These are phyloP conservation scores for Acrobasis repandana DNA, from an alignment of 2,888 invertebrate genomes.

Conservation along the genomic window DNA sequence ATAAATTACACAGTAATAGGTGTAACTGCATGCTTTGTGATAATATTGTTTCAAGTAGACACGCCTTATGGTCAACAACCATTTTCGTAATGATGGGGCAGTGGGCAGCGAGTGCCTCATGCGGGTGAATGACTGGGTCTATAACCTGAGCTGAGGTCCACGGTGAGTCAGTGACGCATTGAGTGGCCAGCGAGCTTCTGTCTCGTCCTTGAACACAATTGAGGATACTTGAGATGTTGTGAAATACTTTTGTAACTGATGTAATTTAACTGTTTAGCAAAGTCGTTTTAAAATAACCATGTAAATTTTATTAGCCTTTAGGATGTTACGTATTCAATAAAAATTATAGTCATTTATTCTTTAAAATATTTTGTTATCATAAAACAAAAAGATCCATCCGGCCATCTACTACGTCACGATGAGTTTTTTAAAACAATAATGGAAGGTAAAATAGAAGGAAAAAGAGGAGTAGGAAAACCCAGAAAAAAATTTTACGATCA, in stretches of 20 bases:
- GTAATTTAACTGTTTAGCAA: background rate
- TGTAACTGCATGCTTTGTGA: background rate
- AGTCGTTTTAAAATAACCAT: too few relatives aligned
- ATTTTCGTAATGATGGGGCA: constrained; percentile 32
- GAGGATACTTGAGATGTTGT: constrained; percentile 27
- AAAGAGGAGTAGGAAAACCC: too few relatives aligned
- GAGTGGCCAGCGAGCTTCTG: constrained; percentile 39
- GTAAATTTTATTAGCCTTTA: too few relatives aligned
- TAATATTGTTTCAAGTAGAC: background rate
- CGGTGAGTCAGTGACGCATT: constrained; percentile 40
- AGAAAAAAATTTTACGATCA: too few relatives aligned
- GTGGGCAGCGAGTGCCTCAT: constrained; percentile 29
- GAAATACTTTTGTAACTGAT: constrained; percentile 15
- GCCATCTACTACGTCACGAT: too few relatives aligned
- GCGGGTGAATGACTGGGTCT: constrained; percentile 57
- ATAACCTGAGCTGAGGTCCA: constrained; percentile 46
- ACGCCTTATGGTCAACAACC: constrained; percentile 24
- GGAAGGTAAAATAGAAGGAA: too few relatives aligned
- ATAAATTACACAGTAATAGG: background rate
- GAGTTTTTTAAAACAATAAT: too few relatives aligned
- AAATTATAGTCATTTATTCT: too few relatives aligned
- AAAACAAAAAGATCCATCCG: too few relatives aligned
- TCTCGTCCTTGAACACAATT: constrained; percentile 41
- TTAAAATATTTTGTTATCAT: too few relatives aligned
- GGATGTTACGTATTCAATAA: too few relatives aligned